Evolutionary conservation across 2,113 vertebrate genomes (phyloP), one percentile per base, ranked within the genome.

Genomic region (Bostrychus sinensis): DNA sequence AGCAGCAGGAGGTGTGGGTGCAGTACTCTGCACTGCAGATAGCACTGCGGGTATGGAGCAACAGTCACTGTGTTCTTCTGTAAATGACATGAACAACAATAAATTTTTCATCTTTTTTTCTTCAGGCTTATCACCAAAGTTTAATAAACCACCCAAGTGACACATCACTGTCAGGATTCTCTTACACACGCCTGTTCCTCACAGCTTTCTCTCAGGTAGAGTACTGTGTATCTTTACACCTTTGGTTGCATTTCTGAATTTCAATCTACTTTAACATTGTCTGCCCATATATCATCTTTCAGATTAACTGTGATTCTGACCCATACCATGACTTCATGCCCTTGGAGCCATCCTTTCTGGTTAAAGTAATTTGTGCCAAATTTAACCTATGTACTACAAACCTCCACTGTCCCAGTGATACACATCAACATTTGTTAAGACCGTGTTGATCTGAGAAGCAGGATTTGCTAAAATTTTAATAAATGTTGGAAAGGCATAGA

Each of bases 1-100:
- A 90, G 80, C 88, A 75, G 79, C 82, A 89, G 75, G 91, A 92
- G 71, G 74, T 89, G 56, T 93, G 91, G 91, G 72, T 92, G 66
- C 91, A 92, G 71, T 90, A 90, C 53, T 82, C 87, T 17, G 91
- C 92, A 20, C 88, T 93, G 66, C 83, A 92, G 82, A 78, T 90
- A 39, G 86, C 91, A 0, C 62, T 92, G 56, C 67, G 89, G 84
- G 92, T 92, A 56, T 75, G 83, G 17, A 64, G 50, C 20, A 23
- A 23, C 41, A 7, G 45, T 53, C 37, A 57, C 25, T 20, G 16
- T 8, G 5, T 36, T 13, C 64, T 42, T 30, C 9, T 22, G 41
- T 16, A 22, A 45, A 19, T 22, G 8, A 45, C 22, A 16, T 53
- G 10, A 5, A 38, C 22, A 26, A 17, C 30, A 30, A 36, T 9